Conservation (phyloP, 2,888 invertebrate genomes). For the Hofmannophila pseudospretella region DNA sequence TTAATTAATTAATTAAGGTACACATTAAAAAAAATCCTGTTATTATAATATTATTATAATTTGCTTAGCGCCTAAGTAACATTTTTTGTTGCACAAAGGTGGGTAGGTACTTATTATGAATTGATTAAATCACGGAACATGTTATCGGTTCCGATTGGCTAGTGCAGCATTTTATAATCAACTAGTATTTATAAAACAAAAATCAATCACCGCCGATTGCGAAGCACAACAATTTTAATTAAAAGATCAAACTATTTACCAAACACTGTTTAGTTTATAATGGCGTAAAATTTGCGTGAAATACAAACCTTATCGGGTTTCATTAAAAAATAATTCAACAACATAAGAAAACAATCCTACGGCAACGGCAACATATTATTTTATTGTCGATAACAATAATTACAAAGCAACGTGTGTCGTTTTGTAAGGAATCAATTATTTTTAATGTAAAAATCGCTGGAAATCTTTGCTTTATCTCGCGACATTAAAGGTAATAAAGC, state of each 20-base stretch:
- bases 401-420: conserved; percentile 32
- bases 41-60: too few species aligned
- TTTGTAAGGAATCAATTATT: conserved; percentile 41
- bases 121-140: too few species aligned
- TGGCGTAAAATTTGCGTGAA: conserved; percentile 69
- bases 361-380: conserved; percentile 37
- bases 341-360: conserved; percentile 31
- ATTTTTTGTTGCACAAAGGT: too few species aligned
- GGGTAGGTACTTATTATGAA: too few species aligned
- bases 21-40: too few species aligned
- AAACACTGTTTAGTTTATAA: conserved; percentile 71
- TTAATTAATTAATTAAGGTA: too few species aligned
- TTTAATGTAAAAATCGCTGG: conserved; percentile 41
- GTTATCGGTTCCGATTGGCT: conserved; percentile 4
- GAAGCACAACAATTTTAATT: conserved; percentile 62
- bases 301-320: conserved; percentile 64
- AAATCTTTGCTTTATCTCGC: conserved; percentile 50
- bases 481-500: conserved; percentile 75
- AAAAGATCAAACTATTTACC: conserved; percentile 73
- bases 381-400: conserved; percentile 52
- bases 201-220: conserved; percentile 50
- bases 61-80: too few species aligned
- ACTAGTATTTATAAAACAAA: conserved; percentile 40
- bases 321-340: conserved; percentile 58
- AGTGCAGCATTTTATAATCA: conserved; percentile 8